These are phyloP conservation scores for Proctacanthus coquilletti DNA, from an alignment of 1,140 invertebrate species.

Conservation along the genomic window DNA sequence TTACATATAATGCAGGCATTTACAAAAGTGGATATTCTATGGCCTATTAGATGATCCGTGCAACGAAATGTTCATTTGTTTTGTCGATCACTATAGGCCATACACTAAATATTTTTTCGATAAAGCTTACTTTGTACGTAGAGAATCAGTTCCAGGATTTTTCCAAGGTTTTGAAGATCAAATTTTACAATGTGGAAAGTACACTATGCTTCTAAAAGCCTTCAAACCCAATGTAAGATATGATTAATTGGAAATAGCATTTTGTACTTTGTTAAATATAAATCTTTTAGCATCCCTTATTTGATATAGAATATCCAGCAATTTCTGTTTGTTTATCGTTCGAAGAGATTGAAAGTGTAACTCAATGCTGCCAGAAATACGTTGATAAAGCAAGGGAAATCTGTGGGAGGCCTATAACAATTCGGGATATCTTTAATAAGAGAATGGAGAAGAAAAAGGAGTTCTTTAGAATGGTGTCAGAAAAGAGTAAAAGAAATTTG, in stretches of 20 bases:
- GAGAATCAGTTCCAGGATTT: slow-evolving; percentile 18
- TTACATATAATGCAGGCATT: slow-evolving; percentile 7
- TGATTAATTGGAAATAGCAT: not conserved
- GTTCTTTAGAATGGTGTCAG: slow-evolving; percentile 12
- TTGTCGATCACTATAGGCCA: slow-evolving; percentile 9
- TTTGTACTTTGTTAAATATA: not conserved
- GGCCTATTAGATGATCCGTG: slow-evolving; percentile 18
- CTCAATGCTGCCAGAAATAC: slow-evolving; percentile 7
- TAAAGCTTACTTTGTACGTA: slow-evolving; percentile 15
- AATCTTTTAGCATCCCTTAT: slow-evolving; percentile 17
- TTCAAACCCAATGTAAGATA: slow-evolving; percentile 18
- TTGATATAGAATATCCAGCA: slow-evolving; percentile 13
- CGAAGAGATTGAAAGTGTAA: slow-evolving; percentile 12
- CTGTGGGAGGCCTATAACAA: slow-evolving; percentile 7
- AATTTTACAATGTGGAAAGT: slow-evolving; percentile 25
- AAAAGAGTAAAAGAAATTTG: slow-evolving; percentile 12
- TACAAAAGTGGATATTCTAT: slow-evolving; percentile 21
- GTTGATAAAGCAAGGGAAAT: slow-evolving; percentile 5
- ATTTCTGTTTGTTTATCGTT: slow-evolving; percentile 17
- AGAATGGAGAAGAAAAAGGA: slow-evolving; percentile 8
- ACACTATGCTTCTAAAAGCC: slow-evolving; percentile 19
- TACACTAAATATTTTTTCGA: slow-evolving; percentile 25
- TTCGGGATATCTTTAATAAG: slow-evolving; percentile 10
- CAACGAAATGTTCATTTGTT: slow-evolving; percentile 21
- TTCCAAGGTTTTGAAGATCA: slow-evolving; percentile 17